A percentile compares a stretch with the other conserved stretches of the same genome.
Evolutionary conservation across 64 coral and sea anemone genomes (phyloP).

Genomic region (Dendronephthya gigantea): DNA sequence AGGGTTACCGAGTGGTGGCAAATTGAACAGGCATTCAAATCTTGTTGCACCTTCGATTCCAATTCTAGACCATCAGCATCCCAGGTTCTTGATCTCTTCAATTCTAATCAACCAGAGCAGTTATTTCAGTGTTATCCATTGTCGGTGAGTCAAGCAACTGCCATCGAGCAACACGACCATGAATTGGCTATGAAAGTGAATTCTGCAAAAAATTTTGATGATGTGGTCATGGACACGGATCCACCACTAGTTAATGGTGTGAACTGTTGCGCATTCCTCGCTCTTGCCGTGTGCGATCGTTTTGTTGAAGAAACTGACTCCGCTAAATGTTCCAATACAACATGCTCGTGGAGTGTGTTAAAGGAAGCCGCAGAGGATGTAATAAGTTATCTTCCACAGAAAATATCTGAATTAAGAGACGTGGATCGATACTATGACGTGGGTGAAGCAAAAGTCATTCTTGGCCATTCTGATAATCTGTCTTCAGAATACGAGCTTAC

Average conservation of each 20-base stretch:
- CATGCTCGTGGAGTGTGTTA: neutral
- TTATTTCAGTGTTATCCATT: neutral
- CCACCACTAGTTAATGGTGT: slow-evolving; percentile 23
- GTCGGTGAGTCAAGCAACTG: slow-evolving; percentile 36
- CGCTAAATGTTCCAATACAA: neutral
- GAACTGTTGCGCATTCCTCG: slow-evolving; percentile 50
- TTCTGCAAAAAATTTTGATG: neutral
- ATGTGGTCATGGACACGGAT: neutral
- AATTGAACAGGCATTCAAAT: slow-evolving; percentile 24
- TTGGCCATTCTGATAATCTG: neutral
- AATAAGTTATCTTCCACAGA: neutral
- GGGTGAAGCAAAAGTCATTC: neutral
- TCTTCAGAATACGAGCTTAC: neutral
- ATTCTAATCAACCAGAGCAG: neutral
- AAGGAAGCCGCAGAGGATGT: neutral
- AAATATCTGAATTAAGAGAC: neutral
- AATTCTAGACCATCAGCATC: slow-evolving; percentile 17
- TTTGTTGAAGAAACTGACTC: neutral
- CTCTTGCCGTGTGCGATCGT: neutral
- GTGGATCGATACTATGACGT: neutral
- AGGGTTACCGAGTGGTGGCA: slow-evolving; percentile 31
- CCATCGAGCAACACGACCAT: slow-evolving; percentile 32
- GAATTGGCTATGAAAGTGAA: slow-evolving; percentile 19
- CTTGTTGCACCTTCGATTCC: slow-evolving; percentile 15
- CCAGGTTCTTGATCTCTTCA: neutral